A percentile compares a stretch with the other conserved stretches of the same genome.
These are phyloP conservation scores for Idaea biselata DNA, from an alignment of 2,888 invertebrate genomes.

Conservation along the genomic window DNA sequence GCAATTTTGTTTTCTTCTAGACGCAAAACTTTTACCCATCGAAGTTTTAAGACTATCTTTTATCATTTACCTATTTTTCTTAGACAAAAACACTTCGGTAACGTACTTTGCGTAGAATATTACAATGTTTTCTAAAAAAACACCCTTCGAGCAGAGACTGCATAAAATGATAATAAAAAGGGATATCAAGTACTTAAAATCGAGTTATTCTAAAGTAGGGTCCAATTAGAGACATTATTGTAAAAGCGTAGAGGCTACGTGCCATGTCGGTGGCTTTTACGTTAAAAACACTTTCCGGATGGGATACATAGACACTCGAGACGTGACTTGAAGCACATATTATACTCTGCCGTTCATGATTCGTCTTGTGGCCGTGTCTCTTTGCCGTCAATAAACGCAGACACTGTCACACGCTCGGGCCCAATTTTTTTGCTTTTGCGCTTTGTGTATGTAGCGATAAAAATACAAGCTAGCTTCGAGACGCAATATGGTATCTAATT, in stretches of 20 bases:
- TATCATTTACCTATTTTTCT: not conserved
- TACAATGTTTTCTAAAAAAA: too few species aligned
- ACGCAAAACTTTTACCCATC: not conserved
- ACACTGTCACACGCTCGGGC: conserved; percentile 16
- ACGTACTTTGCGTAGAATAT: not conserved
- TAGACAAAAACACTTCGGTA: not conserved
- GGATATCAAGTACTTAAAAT: not conserved
- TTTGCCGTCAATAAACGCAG: conserved; percentile 32
- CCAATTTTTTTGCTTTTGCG: conserved; percentile 19
- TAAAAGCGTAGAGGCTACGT: conserved; percentile 29
- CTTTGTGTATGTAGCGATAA: conserved; percentile 9
- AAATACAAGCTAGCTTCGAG: conserved; percentile 21
- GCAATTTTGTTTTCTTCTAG: conserved; percentile 7
- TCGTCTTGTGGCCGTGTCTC: conserved; percentile 34
- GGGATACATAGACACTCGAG: conserved; percentile 29
- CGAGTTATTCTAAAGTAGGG: not conserved
- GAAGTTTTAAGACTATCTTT: not conserved
- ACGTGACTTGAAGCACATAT: conserved; percentile 31
- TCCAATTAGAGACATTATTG: conserved; percentile 33
- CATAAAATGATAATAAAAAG: not conserved
- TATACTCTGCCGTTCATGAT: conserved; percentile 30
- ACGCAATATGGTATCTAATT: conserved; percentile 26
- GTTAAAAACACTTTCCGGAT: conserved; percentile 26
- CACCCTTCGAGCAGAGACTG: not conserved
- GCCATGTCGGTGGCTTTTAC: conserved; percentile 22